Evolutionary conservation across 2,888 invertebrate species (phyloP).

Genomic region (Linnaemya tessellans): DNA sequence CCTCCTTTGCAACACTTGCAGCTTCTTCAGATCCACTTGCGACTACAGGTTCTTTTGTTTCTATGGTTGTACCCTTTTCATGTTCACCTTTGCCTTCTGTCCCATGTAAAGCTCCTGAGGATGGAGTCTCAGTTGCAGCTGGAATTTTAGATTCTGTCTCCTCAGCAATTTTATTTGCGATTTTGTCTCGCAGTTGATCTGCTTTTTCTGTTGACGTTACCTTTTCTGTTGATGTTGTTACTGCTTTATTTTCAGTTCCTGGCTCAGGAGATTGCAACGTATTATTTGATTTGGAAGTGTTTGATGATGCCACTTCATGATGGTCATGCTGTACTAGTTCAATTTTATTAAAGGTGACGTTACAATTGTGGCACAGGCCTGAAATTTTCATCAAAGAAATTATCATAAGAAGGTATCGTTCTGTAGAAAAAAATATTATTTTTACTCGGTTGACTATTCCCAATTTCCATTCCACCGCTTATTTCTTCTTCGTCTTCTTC

Average conservation of each 20-base stretch:
- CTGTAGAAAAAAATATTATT: neutral
- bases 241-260: neutral
- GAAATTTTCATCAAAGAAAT: neutral
- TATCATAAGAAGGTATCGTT: neutral
- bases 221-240: neutral
- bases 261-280: neutral
- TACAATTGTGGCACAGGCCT: constrained; percentile 34
- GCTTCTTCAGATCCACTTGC: neutral
- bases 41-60: neutral
- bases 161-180: neutral
- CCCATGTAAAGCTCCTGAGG: neutral
- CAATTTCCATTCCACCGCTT: neutral
- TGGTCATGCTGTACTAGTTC: constrained; percentile 16
- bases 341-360: constrained; percentile 16
- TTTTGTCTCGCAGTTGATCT: neutral
- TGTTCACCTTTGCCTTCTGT: neutral
- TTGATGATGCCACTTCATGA: neutral
- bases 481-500: constrained; percentile 25
- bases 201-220: neutral
- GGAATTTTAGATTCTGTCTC: neutral
- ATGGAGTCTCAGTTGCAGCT: neutral
- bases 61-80: neutral
- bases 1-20: neutral
- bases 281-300: neutral
- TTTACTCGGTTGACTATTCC: constrained; percentile 24